phyloP scores from a whole-genome alignment of 2,797 vertebrate species.

The Dryobates pubescens region DNA sequence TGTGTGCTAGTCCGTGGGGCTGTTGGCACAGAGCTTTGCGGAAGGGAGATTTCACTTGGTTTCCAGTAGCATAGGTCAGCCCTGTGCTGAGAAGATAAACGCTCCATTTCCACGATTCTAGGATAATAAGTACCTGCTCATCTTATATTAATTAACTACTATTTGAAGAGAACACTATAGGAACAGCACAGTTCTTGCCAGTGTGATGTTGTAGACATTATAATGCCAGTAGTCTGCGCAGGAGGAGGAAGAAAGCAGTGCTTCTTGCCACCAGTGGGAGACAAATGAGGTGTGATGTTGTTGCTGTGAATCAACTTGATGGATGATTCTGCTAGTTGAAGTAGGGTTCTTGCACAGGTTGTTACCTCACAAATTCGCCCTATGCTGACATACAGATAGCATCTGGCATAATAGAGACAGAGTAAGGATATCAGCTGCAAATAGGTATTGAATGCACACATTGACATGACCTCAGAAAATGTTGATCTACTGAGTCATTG shows the following conservation, averaged over 20 bases:
- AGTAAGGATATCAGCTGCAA: not conserved
- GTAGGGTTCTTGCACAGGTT: not conserved
- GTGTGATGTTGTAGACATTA: not conserved
- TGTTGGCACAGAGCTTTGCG: not conserved
- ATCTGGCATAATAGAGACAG: not conserved
- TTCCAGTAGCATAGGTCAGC: not conserved
- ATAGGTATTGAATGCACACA: not conserved
- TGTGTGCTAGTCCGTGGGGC: not conserved
- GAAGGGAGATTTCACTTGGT: not conserved
- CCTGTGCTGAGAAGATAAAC: not conserved
- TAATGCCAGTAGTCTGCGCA: not conserved
- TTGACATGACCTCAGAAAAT: constrained; percentile 5
- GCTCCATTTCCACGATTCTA: not conserved
- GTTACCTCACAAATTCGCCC: not conserved
- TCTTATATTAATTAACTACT: not conserved
- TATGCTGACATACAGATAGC: not conserved
- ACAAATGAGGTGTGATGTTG: not conserved
- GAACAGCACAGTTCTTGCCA: not conserved
- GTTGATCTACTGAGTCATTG: not conserved
- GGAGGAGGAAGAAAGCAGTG: not conserved
- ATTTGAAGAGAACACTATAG: not conserved
- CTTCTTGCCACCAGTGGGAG: not conserved
- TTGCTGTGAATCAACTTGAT: constrained; percentile 17
- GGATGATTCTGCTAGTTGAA: not conserved
- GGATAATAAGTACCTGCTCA: not conserved